Conservation (phyloP, 2,797 vertebrate genomes). For the Chaetophractus vellerosus region DNA sequence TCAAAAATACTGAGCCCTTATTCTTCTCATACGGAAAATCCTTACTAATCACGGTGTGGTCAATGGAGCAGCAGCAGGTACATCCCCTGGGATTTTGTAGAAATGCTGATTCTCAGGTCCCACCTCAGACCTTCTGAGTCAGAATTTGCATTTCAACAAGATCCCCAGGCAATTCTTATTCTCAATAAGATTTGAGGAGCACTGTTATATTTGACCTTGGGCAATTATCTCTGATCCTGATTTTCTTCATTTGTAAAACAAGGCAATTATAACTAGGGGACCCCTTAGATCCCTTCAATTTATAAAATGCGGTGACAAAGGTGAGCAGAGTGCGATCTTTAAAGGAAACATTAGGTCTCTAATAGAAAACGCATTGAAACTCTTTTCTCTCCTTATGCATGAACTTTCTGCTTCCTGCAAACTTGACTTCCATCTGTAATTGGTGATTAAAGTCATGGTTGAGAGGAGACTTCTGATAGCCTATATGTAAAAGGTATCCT, state of each 20-base stretch:
- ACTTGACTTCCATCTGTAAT: conserved; percentile 74
- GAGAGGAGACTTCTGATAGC: conserved; percentile 70
- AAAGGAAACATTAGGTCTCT: conserved; percentile 19
- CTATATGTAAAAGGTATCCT: conserved; percentile 56
- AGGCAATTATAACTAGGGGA: conserved; percentile 50
- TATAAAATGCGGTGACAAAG: conserved; percentile 60
- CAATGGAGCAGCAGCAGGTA: not conserved
- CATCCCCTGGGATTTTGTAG: not conserved
- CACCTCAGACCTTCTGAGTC: not conserved
- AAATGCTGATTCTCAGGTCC: not conserved
- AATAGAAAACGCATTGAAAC: conserved; percentile 66
- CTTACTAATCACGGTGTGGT: not conserved
- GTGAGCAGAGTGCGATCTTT: conserved; percentile 70
- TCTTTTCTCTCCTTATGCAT: conserved; percentile 32
- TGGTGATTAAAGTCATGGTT: conserved; percentile 67
- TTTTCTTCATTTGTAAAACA: conserved; percentile 42
- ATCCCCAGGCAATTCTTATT: not conserved
- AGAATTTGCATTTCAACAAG: not conserved
- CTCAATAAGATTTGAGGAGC: conserved; percentile 5
- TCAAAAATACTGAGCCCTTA: not conserved
- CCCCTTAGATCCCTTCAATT: conserved; percentile 44
- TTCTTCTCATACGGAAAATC: not conserved
- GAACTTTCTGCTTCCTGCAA: conserved; percentile 47
- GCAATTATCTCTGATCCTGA: conserved; percentile 46
- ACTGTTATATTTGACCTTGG: conserved; percentile 2